Evolutionary conservation across 2,888 invertebrate species (phyloP).

Genomic region (Helleia helle): DNA sequence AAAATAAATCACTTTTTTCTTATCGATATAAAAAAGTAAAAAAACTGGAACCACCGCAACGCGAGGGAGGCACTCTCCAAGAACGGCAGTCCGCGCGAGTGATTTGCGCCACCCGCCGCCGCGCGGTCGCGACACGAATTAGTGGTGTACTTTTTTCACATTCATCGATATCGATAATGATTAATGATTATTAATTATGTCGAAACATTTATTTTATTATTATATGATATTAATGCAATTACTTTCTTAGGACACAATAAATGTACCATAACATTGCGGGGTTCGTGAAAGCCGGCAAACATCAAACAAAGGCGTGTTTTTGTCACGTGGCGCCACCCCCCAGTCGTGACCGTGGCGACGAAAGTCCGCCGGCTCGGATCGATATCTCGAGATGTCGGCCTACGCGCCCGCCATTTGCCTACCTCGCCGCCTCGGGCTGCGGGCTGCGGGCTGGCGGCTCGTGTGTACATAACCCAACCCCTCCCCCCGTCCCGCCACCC

Average conservation of each 20-base stretch:
- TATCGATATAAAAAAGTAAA: constrained; percentile 50
- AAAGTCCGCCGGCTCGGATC: constrained; percentile 57
- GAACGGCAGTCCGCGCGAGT: constrained; percentile 71
- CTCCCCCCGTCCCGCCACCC: constrained; percentile 61
- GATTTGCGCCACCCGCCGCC: constrained; percentile 66
- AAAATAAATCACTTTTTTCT: constrained; percentile 19
- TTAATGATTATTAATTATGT: neutral
- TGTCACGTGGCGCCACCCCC: constrained; percentile 54
- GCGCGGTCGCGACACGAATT: constrained; percentile 55
- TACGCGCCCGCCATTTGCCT: constrained; percentile 72
- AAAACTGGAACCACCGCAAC: constrained; percentile 37
- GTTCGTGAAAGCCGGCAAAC: constrained; percentile 12
- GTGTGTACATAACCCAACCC: constrained; percentile 71
- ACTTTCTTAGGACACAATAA: neutral
- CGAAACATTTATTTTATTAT: neutral
- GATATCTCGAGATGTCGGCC: constrained; percentile 71
- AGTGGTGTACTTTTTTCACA: constrained; percentile 34
- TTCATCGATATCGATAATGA: constrained; percentile 35
- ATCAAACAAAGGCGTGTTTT: constrained; percentile 70
- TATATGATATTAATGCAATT: too few species aligned
- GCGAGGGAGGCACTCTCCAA: constrained; percentile 45
- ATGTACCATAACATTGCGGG: neutral
- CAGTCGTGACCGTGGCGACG: constrained; percentile 59
- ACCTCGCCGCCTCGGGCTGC: constrained; percentile 66
- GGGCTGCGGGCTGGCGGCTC: constrained; percentile 31